Base-by-base conservation (phyloP, 2,888 invertebrate species). In the Flexamia atlantica region DNA sequence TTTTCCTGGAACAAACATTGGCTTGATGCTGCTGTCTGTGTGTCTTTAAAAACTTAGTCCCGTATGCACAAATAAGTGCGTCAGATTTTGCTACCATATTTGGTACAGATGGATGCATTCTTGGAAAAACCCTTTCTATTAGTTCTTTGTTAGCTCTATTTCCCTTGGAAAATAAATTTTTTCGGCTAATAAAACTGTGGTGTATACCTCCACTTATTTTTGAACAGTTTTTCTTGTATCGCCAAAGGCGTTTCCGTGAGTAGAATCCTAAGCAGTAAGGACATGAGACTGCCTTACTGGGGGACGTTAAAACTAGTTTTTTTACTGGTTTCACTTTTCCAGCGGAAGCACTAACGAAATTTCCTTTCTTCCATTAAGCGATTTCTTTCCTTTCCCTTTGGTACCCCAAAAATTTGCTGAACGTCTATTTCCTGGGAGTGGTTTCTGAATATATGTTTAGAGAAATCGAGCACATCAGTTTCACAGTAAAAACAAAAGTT, bases 1-100 rank as follows among this genome's bases (percentile, higher is more conserved):
- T 81, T 81, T 81, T 81, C 20, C 81, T 9, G 10, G 81, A 81
- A 25, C 60, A 60, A 5, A 25, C 12, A 23, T 2, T 64, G 10
- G 57, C 42, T 40, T 40, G 40, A 36, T 60, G 64, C 28, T 81
- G 36, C 14, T 81, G 60, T 57, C 40, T 81, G 60, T 81, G 81
- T 14, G 64, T 81, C 40, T 81, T 81, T 12, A 81, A 36, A 36
- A 60, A 81, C 36, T 64, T 53, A 14, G 60, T 23, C 32, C 60
- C 64, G 25, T 23, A 81, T n/a, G 23, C 64, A 64, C 81, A 81
- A n/a, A 81, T 81, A 14, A 81, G 30, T 64, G 30, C 25, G n/a
- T 81, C 64, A 0, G 17, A 12, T 64, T 81, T 81, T 3, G 20
- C 64, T 32, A 81, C 32, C 9, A 40, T 7, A 36, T 57, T 60